Conservation (phyloP, 2,113 vertebrate genomes). For the Gasterosteus aculeatus region DNA sequence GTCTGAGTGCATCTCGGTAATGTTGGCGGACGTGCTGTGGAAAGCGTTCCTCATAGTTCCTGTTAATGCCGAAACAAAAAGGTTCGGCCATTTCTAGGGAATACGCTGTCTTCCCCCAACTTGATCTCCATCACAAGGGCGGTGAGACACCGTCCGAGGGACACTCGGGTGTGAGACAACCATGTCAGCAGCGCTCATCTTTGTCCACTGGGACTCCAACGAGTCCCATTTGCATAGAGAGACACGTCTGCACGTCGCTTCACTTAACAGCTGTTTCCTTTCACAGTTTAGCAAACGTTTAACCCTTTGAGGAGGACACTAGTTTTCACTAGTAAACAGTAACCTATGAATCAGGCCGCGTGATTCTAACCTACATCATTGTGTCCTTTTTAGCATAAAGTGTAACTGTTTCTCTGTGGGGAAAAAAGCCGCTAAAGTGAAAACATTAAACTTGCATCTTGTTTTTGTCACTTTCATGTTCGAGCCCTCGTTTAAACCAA, state of each 20-base stretch:
- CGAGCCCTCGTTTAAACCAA: not conserved
- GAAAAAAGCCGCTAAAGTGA: not conserved
- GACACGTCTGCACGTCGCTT: too few species aligned
- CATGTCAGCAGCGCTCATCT: too few species aligned
- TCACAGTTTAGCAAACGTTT: too few species aligned
- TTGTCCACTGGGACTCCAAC: too few species aligned
- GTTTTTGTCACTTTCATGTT: not conserved
- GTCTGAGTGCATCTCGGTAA: constrained; percentile 18
- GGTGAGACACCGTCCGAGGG: too few species aligned
- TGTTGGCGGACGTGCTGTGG: not conserved
- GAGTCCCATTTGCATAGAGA: too few species aligned
- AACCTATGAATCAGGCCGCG: not conserved
- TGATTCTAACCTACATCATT: not conserved
- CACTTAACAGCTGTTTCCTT: too few species aligned
- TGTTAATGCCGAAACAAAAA: not conserved
- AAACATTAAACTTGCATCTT: not conserved
- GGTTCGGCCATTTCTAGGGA: not conserved
- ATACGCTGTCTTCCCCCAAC: too few species aligned
- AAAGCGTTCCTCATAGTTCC: constrained; percentile 2
- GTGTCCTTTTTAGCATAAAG: not conserved
- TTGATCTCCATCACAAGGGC: too few species aligned
- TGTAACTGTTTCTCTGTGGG: not conserved
- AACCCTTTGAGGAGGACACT: too few species aligned
- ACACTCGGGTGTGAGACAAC: too few species aligned
- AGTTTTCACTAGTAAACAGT: not conserved